phyloP scores from a whole-genome alignment of 2,113 vertebrate species.

The Nothoprocta perdicaria region DNA sequence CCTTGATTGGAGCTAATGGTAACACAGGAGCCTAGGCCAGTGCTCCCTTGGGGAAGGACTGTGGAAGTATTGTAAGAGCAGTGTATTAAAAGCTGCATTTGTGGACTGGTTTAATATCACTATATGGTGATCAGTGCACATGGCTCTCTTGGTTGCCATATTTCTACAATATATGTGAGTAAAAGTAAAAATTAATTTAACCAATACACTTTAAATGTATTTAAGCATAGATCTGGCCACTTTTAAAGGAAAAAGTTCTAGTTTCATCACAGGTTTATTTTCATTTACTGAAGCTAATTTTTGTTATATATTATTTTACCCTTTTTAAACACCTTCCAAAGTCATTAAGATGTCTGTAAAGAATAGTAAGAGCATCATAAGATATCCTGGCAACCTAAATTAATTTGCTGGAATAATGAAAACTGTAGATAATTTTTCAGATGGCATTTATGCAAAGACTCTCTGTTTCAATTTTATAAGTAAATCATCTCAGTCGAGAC shows the following conservation, averaged over 20 bases:
- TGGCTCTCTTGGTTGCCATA: rapidly evolving
- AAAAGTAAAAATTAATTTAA: background rate
- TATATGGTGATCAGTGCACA: background rate
- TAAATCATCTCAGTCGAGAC: background rate
- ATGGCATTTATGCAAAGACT: background rate
- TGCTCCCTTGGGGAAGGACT: background rate
- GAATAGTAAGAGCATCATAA: background rate
- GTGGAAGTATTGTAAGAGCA: background rate
- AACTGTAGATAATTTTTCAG: background rate
- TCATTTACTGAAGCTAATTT: background rate
- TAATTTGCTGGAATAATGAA: background rate
- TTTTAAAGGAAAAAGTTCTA: background rate
- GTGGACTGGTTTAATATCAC: background rate
- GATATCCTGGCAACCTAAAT: background rate
- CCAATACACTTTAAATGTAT: background rate
- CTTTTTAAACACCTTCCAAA: background rate
- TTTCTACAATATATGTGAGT: background rate
- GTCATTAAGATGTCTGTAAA: background rate
- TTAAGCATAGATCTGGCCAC: background rate
- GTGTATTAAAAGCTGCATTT: background rate
- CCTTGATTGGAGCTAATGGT: background rate
- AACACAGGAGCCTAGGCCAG: background rate
- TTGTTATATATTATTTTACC: background rate
- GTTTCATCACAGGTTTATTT: background rate
- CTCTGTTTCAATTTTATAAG: background rate